These are phyloP conservation scores for Meloidogyne floridensis DNA, from an alignment of 1,140 invertebrate species.

Conservation along the genomic window DNA sequence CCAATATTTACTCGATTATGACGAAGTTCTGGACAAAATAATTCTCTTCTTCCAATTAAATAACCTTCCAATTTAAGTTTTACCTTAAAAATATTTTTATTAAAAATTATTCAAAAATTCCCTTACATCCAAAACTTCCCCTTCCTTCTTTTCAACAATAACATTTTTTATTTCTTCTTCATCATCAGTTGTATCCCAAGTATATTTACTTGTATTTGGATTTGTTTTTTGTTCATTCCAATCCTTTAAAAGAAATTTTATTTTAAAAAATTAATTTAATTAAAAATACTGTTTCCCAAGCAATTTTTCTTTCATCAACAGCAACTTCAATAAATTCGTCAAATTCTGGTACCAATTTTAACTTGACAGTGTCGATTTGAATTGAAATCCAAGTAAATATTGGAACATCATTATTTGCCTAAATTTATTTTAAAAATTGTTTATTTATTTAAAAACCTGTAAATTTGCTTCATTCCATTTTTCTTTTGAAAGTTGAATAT, in stretches of 20 bases:
- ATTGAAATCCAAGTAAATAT: slow-evolving; percentile 21
- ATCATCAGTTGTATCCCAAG: slow-evolving; percentile 25
- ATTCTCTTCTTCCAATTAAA: slow-evolving; percentile 25
- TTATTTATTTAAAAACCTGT: neutral
- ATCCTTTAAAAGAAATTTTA: slow-evolving; percentile 19
- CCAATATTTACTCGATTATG: slow-evolving; percentile 29
- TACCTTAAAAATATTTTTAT: slow-evolving; percentile 16
- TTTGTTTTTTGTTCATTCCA: slow-evolving; percentile 28
- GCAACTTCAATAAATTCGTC: slow-evolving; percentile 22
- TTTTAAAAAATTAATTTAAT: neutral
- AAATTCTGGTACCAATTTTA: neutral
- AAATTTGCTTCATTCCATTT: slow-evolving; percentile 21
- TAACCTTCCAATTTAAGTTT: slow-evolving; percentile 31
- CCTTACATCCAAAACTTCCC: slow-evolving; percentile 22
- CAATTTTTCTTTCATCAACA: slow-evolving; percentile 27
- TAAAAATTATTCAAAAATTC: neutral
- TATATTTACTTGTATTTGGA: slow-evolving; percentile 22
- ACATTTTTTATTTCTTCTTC: slow-evolving; percentile 15
- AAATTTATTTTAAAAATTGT: neutral
- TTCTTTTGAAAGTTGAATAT: slow-evolving; percentile 7
- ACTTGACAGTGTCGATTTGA: neutral
- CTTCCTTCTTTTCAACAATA: slow-evolving; percentile 25
- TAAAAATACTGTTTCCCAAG: slow-evolving; percentile 19
- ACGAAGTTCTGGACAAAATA: slow-evolving; percentile 30
- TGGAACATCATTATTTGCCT: slow-evolving; percentile 21